Percentiles rank a stretch among this genome's conserved stretches.
Evolutionary conservation across 2,888 invertebrate genomes (phyloP).

Genomic region (Leuctra nigra): DNA sequence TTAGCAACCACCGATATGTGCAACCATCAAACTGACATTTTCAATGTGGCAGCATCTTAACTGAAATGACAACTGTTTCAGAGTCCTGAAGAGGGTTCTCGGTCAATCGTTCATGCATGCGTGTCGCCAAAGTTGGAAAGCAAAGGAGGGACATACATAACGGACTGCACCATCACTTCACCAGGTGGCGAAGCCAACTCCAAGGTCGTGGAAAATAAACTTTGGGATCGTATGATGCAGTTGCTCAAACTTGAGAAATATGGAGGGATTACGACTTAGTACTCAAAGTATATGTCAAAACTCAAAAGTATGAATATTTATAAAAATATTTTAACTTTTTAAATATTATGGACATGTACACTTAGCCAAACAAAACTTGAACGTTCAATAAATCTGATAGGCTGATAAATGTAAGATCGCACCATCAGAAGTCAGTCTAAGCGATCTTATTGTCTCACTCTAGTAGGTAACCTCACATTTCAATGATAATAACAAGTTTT

Average conservation of each 20-base stretch:
- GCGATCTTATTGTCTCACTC: too few species aligned
- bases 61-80: slow-evolving; percentile 34
- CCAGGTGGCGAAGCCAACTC: slow-evolving; percentile 52
- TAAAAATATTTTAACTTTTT: too few species aligned
- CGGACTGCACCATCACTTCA: slow-evolving; percentile 60
- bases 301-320: too few species aligned
- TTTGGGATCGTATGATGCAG: slow-evolving; percentile 57
- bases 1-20: not conserved
- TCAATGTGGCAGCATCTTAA: not conserved
- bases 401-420: too few species aligned
- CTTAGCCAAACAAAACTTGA: too few species aligned
- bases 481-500: too few species aligned
- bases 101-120: slow-evolving; percentile 68
- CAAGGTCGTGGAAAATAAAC: slow-evolving; percentile 51
- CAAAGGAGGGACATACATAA: slow-evolving; percentile 73
- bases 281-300: too few species aligned
- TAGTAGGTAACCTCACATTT: too few species aligned
- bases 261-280: slow-evolving; percentile 34
- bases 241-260: slow-evolving; percentile 49
- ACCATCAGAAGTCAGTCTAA: too few species aligned
- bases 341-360: too few species aligned
- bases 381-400: too few species aligned
- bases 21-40: not conserved
- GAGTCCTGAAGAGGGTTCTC: slow-evolving; percentile 74
- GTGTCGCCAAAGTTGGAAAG: slow-evolving; percentile 65